A percentile compares a stretch with the other conserved stretches of the same genome.
phyloP scores from a whole-genome alignment of 92 coral and sea anemone genomes.

The Scolanthus callimorphus region DNA sequence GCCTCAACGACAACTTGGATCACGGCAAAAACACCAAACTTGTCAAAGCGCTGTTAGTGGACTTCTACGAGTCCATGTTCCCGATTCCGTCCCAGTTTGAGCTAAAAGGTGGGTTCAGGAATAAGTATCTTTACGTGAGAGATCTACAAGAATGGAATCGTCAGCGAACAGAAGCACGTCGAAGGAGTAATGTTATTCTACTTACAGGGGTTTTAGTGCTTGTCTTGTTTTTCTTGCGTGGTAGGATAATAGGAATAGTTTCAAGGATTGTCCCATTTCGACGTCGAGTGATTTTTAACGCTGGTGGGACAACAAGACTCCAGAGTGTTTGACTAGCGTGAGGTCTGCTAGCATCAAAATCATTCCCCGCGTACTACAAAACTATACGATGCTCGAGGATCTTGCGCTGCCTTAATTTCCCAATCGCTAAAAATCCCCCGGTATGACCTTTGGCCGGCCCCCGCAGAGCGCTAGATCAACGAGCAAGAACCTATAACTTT shows the following conservation, averaged over 20 bases:
- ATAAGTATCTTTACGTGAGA: slow-evolving; percentile 70
- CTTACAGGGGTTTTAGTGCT: slow-evolving; percentile 29
- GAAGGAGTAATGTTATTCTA: slow-evolving; percentile 42
- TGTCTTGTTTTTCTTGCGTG: slow-evolving; percentile 40
- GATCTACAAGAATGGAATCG: slow-evolving; percentile 61
- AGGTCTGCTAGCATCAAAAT: too few relatives aligned
- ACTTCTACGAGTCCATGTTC: slow-evolving; percentile 88
- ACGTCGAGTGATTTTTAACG: slow-evolving; percentile 34
- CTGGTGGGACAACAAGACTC: slow-evolving; percentile 36
- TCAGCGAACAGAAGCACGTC: slow-evolving; percentile 26
- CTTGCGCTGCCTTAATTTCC: too few relatives aligned
- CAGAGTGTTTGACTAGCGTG: slow-evolving; percentile 55
- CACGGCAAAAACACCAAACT: slow-evolving; percentile 72
- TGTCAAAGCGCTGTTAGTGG: slow-evolving; percentile 79
- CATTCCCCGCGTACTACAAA: too few relatives aligned
- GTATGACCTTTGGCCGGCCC: too few relatives aligned
- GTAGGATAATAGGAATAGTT: slow-evolving; percentile 22
- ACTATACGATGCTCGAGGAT: too few relatives aligned
- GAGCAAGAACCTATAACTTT: too few relatives aligned
- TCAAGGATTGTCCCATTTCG: slow-evolving; percentile 44
- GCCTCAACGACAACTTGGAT: slow-evolving; percentile 91
- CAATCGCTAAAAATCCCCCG: too few relatives aligned
- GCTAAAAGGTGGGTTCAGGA: slow-evolving; percentile 57
- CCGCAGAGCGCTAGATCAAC: too few relatives aligned
- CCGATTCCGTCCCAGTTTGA: slow-evolving; percentile 96